Base-by-base conservation (phyloP, 2,888 invertebrate genomes). In the Drosophila longiperda region DNA sequence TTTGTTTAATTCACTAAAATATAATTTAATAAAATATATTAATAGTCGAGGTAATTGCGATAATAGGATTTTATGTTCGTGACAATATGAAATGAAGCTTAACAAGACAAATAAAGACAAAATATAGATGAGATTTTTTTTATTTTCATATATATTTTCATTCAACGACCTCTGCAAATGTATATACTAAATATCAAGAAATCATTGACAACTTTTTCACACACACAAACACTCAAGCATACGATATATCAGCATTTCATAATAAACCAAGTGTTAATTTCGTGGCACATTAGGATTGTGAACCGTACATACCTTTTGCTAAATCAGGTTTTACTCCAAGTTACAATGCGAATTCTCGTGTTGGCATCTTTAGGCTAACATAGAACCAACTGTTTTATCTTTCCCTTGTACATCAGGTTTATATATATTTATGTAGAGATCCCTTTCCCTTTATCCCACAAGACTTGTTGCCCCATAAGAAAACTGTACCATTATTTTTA, bases 251-350 rank as follows among this genome's bases (percentile, higher is more conserved):
- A 63, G 23, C n/a, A 15, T 17, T 55, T 23, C 2, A n/a, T n/a
- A 12, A 34, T 8, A 20, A 23, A 12, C 49, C 59, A 49, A 26
- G 62, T 34, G 50, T 65, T 65, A 62, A 62, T 58, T 68, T 11
- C 17, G 20, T 38, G 34, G 40, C 26, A 54, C 33, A 57, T 34
- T 55, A 32, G 26, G 17, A 55, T 50, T 63, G 50, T 52, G 49
- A 59, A 48, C 65, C 59, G 49, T 34, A 48, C 36, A 48, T 48
- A 57, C 55, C 32, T 75, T 69, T 75, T 59, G 17, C 34, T 58
- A 75, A 45, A 36, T 34, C 40, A 48, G 23, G 17, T 55, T 50
- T 29, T 54, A 54, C 8, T 68, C 54, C 52, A 57, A 48, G 26
- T 40, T 53, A 57, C 12, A 48, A 64, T 45, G 17, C 49, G 49